Base-by-base conservation (phyloP, 2,888 invertebrate species). In the Danaus chrysippus region DNA sequence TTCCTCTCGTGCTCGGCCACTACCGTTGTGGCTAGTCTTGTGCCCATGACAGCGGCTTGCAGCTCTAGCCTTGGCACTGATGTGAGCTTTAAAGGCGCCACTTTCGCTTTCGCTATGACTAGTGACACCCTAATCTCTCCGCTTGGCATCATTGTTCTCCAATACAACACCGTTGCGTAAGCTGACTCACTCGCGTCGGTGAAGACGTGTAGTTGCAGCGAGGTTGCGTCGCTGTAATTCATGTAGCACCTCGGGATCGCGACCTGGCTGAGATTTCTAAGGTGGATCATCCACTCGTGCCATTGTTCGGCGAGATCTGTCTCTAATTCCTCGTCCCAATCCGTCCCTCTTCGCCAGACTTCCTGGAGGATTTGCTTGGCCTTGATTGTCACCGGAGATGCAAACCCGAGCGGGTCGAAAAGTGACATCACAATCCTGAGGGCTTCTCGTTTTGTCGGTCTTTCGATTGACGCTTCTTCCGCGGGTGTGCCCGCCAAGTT, bases 271-370 rank as follows among this genome's bases (percentile, higher is more conserved):
- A 57, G 57, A 46, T 42, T 23, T 1, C 59, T 13, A 10, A 64
- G 60, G 9, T 61, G 60, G 8, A 59, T 41, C 0, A 66, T 59
- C 42, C 59, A 54, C n/a, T 58, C 62, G 9, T 56, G 44, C 12
- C 64, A 62, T 13, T 61, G 74, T 74, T 59, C 74, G 74, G 10
- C 56, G 43, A 58, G 42, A 42, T 42, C 70, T 77, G 1, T 75
- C 53, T 0, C 74, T 73, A 76, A 76, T 74, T 0, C 73, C 59
- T 74, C 1, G 71, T 56, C 55, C 60, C 55, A 60, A 6, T 10
- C 43, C 43, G 41, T 58, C 58, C 70, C 54, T 54, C 13, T 41
- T 42, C n/a, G 56, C 55, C 56, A n/a, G n/a, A n/a, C n/a, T n/a
- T n/a, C n/a, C n/a, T n/a, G n/a, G n/a, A n/a, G n/a, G n/a, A n/a